These are phyloP conservation scores for Acromyrmex heyeri DNA, from an alignment of 1,140 invertebrate species.

Conservation along the genomic window DNA sequence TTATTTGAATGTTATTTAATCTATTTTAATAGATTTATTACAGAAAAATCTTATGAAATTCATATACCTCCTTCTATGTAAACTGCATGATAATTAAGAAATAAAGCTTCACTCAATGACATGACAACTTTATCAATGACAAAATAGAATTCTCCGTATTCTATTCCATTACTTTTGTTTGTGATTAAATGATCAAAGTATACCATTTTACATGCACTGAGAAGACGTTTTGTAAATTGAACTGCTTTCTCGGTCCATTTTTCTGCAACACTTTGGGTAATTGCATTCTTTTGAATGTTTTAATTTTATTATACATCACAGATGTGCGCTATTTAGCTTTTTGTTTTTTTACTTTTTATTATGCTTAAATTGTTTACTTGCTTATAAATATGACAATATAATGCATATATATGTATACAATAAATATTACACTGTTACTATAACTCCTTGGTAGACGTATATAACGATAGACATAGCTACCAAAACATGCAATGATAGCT, in stretches of 20 bases:
- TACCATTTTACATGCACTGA: background rate
- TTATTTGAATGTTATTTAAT: constrained; percentile 12
- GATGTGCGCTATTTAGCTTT: too few species aligned
- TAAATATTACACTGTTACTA: too few species aligned
- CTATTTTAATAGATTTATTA: constrained; percentile 7
- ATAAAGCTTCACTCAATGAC: constrained; percentile 26
- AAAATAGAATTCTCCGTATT: constrained; percentile 48
- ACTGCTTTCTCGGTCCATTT: constrained; percentile 35
- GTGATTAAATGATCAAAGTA: constrained; percentile 30
- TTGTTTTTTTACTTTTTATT: too few species aligned
- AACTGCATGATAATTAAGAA: constrained; percentile 7
- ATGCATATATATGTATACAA: too few species aligned
- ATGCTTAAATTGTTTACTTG: too few species aligned
- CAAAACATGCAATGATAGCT: too few species aligned
- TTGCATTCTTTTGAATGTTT: background rate
- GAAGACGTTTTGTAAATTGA: constrained; percentile 15
- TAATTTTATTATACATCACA: background rate
- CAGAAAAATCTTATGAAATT: background rate
- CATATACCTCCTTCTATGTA: constrained; percentile 19
- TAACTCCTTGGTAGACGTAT: too few species aligned
- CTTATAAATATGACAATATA: too few species aligned
- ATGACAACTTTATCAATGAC: background rate
- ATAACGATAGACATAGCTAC: too few species aligned
- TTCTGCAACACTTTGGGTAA: constrained; percentile 35
- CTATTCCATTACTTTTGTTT: constrained; percentile 12